Conservation (phyloP, 1,140 invertebrate genomes). For the Liolophura sinensis region DNA sequence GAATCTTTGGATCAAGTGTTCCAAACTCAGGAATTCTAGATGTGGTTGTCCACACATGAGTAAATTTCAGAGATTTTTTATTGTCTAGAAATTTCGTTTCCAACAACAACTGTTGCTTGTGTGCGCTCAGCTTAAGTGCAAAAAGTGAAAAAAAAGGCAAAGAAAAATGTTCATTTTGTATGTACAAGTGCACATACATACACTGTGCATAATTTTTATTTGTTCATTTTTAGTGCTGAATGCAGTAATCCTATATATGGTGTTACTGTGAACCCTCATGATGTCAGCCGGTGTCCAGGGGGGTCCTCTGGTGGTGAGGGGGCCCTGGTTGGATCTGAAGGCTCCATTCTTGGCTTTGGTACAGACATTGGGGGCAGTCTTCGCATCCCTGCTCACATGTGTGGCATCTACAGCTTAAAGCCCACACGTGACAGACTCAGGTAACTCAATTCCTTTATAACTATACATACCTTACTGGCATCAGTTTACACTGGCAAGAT, state of each 20-base stretch:
- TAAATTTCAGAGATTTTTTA: background rate
- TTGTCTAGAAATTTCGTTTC: background rate
- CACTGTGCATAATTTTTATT: no score
- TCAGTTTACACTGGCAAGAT: no score
- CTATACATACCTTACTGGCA: no score
- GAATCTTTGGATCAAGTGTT: no score
- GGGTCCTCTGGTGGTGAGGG: constrained; percentile 59
- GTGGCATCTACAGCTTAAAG: constrained; percentile 57
- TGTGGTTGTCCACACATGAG: background rate
- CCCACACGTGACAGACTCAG: constrained; percentile 57
- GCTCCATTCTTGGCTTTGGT: constrained; percentile 56
- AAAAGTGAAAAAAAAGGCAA: no score
- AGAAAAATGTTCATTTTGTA: background rate
- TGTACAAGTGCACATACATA: background rate
- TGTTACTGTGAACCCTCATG: constrained; percentile 53
- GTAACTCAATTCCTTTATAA: constrained; percentile 11
- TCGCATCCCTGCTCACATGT: constrained; percentile 57
- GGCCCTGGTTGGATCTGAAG: constrained; percentile 48
- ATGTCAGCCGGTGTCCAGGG: constrained; percentile 47
- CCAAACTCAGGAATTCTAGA: no score
- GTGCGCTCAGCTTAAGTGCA: background rate
- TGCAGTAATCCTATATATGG: constrained; percentile 63
- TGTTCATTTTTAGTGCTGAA: constrained; percentile 32
- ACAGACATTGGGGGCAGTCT: constrained; percentile 58
- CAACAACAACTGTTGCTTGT: background rate